Percentiles rank a stretch among this genome's conserved stretches.
These are phyloP conservation scores for Beroe ovata DNA, from an alignment of 37 sponge, comb jelly and placozoan genomes.

Conservation along the genomic window DNA sequence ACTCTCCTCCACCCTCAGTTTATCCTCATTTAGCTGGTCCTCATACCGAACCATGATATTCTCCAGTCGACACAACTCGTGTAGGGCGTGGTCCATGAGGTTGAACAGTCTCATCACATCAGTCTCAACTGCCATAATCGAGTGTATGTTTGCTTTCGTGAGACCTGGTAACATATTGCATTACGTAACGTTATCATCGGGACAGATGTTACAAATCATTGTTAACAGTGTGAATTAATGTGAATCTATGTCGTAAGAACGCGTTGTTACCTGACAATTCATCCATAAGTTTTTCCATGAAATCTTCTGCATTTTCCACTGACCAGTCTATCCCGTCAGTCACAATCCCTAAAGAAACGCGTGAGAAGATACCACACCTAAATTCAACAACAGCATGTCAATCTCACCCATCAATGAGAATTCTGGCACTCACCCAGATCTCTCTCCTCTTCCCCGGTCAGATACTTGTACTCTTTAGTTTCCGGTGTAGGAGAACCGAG, in stretches of 20 bases:
- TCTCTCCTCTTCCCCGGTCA: constrained; percentile 53
- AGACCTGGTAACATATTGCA: constrained; percentile 9
- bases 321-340: constrained; percentile 56
- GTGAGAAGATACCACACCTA: too few species aligned
- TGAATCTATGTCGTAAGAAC: too few species aligned
- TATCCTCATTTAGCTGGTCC: constrained; percentile 14
- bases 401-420: too few species aligned
- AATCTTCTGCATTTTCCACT: constrained; percentile 40
- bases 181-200: too few species aligned
- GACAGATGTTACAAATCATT: too few species aligned
- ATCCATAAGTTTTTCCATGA: constrained; percentile 44
- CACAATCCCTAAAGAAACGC: constrained; percentile 33
- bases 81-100: constrained; percentile 59
- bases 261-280: constrained; percentile 44
- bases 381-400: too few species aligned
- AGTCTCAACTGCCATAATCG: constrained; percentile 56
- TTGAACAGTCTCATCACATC: constrained; percentile 60
- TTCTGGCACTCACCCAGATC: constrained; percentile 31
- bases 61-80: constrained; percentile 47
- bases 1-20: constrained; percentile 1
- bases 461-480: constrained; percentile 51
- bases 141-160: constrained; percentile 55
- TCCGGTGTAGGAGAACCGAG: constrained; percentile 35
- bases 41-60: constrained; percentile 60
- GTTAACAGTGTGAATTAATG: too few species aligned